Conservation (phyloP, 2,113 vertebrate species). For the Clarias magur region DNA sequence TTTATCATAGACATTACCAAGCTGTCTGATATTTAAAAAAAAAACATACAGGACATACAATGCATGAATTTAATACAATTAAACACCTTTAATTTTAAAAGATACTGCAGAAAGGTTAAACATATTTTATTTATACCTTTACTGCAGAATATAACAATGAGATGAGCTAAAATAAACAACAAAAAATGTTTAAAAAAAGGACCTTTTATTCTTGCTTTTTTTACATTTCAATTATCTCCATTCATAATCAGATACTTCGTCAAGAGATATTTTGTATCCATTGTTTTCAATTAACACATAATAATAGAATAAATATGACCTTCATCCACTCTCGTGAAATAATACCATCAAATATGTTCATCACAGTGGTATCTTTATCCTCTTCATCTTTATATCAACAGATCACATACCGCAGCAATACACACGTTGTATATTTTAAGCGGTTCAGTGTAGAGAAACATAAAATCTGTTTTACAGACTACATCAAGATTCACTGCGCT, state of each 20-base stretch:
- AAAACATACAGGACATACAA: not conserved
- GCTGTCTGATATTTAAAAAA: not conserved
- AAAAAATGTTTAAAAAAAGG: not conserved
- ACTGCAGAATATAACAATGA: not conserved
- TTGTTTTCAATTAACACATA: not conserved
- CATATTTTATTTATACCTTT: not conserved
- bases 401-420: not conserved
- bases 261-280: not conserved
- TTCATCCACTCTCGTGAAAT: not conserved
- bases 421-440: constrained; percentile 25
- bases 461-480: constrained; percentile 38
- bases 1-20: not conserved
- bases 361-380: not conserved
- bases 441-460: constrained; percentile 38
- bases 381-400: not conserved
- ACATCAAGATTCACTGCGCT: constrained; percentile 24
- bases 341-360: not conserved
- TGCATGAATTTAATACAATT: too few species aligned
- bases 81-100: not conserved
- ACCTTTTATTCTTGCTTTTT: not conserved
- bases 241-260: not conserved
- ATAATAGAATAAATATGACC: not conserved
- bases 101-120: not conserved
- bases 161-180: not conserved
- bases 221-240: not conserved